Evolutionary conservation across 2,797 vertebrate species (phyloP).

Genomic region (Sarcoramphus papa): DNA sequence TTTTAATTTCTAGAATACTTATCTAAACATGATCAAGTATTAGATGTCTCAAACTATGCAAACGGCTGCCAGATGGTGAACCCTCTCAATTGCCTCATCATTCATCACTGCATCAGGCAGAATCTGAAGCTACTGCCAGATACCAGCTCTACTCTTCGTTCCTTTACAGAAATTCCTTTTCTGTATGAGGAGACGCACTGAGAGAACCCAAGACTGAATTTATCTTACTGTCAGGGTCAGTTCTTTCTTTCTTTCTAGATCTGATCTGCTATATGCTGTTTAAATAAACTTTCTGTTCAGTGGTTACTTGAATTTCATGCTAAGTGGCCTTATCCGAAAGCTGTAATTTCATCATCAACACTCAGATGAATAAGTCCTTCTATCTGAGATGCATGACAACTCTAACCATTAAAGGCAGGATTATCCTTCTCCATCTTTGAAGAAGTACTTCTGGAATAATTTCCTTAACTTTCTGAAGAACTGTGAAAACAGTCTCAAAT

Average conservation of each 20-base stretch:
- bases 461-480: background rate
- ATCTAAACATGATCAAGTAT: constrained; percentile 24
- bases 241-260: background rate
- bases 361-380: background rate
- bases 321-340: background rate
- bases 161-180: background rate
- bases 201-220: background rate
- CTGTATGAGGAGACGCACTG: background rate
- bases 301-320: background rate
- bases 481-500: background rate
- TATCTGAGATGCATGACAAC: background rate
- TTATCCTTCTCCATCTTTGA: background rate
- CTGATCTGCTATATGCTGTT: background rate
- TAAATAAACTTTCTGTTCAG: background rate
- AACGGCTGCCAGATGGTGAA: constrained; percentile 33
- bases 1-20: constrained; percentile 25
- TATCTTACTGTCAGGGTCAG: background rate
- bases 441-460: background rate
- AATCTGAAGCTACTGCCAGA: constrained; percentile 6
- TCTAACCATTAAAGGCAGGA: background rate
- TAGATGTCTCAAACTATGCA: background rate
- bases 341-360: background rate
- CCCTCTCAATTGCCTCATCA: constrained; percentile 2
- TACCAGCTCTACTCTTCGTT: background rate
- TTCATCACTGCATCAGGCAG: background rate